A percentile compares a stretch with the other conserved stretches of the same genome.
Conservation (phyloP, 2,888 invertebrate species). For the Ligdia adustata region DNA sequence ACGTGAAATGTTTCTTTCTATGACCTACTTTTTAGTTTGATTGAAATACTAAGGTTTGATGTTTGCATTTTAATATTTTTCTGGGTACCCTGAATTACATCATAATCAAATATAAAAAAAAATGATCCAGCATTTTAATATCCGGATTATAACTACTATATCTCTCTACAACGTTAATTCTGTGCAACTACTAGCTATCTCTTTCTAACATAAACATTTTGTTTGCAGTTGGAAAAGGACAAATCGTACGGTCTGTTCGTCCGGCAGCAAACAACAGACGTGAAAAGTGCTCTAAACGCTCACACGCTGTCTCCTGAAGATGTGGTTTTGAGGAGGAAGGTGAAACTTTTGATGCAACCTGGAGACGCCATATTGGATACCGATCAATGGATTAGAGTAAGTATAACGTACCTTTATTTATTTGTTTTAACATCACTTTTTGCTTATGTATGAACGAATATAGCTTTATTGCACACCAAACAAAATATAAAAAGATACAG, state of each 20-base stretch:
- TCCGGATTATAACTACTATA: neutral
- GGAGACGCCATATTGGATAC: conserved; percentile 78
- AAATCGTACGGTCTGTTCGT: conserved; percentile 75
- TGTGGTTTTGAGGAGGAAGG: conserved; percentile 72
- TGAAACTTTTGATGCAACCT: conserved; percentile 75
- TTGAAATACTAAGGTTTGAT: too few relatives aligned
- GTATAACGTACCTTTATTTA: conserved; percentile 6
- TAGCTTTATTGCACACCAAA: too few relatives aligned
- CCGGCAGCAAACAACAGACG: conserved; percentile 67
- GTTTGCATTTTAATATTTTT: conserved; percentile 56
- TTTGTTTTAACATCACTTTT: too few relatives aligned
- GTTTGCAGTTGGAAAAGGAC: conserved; percentile 69
- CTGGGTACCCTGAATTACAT: conserved; percentile 49
- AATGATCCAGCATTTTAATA: too few relatives aligned
- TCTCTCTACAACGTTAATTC: too few relatives aligned
- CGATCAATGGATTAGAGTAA: conserved; percentile 80
- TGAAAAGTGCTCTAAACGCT: conserved; percentile 57
- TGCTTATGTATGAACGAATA: too few relatives aligned
- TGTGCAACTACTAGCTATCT: too few relatives aligned
- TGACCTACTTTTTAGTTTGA: too few relatives aligned
- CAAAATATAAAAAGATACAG: too few relatives aligned
- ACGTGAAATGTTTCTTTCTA: too few relatives aligned
- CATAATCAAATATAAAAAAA: too few relatives aligned
- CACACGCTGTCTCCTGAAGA: conserved; percentile 59
- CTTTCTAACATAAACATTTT: neutral